phyloP scores from a whole-genome alignment of 2,888 invertebrate species.

The Ariolimax columbianus region DNA sequence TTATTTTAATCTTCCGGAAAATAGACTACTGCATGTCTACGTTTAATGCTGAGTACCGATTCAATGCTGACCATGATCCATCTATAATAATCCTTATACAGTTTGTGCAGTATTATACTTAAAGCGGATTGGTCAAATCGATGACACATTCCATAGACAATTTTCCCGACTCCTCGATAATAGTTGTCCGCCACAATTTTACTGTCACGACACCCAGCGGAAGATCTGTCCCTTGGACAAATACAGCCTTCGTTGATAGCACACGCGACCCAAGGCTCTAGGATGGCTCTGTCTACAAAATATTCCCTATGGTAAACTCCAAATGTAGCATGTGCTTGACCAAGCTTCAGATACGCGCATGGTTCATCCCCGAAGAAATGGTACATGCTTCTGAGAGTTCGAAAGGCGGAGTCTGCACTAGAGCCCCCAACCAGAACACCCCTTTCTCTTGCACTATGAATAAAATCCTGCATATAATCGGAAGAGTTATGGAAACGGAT shows the following conservation, averaged over 20 bases:
- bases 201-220: not conserved
- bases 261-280: slow-evolving; percentile 53
- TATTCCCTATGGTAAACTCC: slow-evolving; percentile 44
- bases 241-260: slow-evolving; percentile 46
- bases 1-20: slow-evolving; percentile 2
- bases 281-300: slow-evolving; percentile 46
- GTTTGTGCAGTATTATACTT: slow-evolving; percentile 47
- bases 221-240: slow-evolving; percentile 14
- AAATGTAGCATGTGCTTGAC: slow-evolving; percentile 37
- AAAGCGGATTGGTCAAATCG: slow-evolving; percentile 52
- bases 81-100: slow-evolving; percentile 36
- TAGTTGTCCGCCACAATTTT: not conserved
- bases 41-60: not conserved
- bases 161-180: not conserved
- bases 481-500: slow-evolving; percentile 20
- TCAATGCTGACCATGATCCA: slow-evolving; percentile 16
- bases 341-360: slow-evolving; percentile 44
- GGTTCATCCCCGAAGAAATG: slow-evolving; percentile 54
- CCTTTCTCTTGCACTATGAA: not conserved
- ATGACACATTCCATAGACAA: slow-evolving; percentile 50
- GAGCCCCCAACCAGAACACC: slow-evolving; percentile 20
- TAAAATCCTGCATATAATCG: not conserved
- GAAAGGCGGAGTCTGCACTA: not conserved
- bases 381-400: slow-evolving; percentile 34
- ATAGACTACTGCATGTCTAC: not conserved